Conservation (phyloP, 2,113 vertebrate genomes). For the Brienomyrus longianalis region DNA sequence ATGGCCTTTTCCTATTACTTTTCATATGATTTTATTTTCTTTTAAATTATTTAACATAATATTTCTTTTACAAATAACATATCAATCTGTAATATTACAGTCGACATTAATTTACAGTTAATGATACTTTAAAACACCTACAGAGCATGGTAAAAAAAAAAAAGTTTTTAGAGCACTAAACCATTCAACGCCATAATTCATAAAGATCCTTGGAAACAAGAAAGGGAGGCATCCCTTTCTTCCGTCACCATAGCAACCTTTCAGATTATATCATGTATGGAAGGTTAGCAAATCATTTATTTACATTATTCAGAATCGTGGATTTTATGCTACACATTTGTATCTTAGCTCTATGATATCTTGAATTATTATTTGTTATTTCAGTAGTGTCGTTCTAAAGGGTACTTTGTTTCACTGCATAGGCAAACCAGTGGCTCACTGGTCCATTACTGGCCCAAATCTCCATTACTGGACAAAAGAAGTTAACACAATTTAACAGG, state of each 20-base stretch:
- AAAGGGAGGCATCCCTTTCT: not conserved
- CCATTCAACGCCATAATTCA: not conserved
- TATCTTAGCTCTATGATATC: not conserved
- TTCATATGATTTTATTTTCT: not conserved
- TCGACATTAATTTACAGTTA: not conserved
- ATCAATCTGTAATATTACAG: not conserved
- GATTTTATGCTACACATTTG: not conserved
- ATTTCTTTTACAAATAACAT: not conserved
- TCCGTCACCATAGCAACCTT: constrained; percentile 28
- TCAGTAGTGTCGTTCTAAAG: not conserved
- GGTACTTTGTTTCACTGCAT: not conserved
- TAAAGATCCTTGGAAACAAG: not conserved
- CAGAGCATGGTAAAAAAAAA: not conserved
- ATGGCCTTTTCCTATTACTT: not conserved
- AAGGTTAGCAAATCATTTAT: constrained; percentile 8
- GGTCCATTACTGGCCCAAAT: not conserved
- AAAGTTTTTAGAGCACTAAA: constrained; percentile 1
- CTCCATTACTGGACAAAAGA: not conserved
- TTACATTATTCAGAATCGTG: not conserved
- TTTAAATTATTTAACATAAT: not conserved
- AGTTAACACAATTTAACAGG: not conserved
- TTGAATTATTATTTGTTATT: not conserved
- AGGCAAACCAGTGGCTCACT: not conserved
- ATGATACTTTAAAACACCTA: not conserved
- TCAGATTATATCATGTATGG: constrained; percentile 4